A percentile compares a stretch with the other conserved stretches of the same genome.
These are phyloP conservation scores for Rhynchomys soricoides DNA, from an alignment of 2,113 vertebrate genomes.

Conservation along the genomic window DNA sequence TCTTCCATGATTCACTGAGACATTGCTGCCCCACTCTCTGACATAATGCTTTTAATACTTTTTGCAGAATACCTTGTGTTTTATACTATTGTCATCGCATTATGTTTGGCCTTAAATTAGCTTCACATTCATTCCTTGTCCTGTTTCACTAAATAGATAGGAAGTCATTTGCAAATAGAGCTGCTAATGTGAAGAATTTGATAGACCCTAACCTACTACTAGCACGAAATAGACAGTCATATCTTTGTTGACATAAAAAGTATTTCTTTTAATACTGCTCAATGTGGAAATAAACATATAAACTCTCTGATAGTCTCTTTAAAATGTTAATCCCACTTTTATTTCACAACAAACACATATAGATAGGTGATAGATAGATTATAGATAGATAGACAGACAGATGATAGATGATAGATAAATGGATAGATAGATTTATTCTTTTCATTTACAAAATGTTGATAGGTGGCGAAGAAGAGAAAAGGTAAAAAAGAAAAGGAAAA, in stretches of 20 bases:
- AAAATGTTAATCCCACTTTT: constrained; percentile 35
- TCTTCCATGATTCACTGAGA: neutral
- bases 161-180: neutral
- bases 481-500: neutral
- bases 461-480: neutral
- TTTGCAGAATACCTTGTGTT: neutral
- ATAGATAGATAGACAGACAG: neutral
- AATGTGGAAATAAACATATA: neutral
- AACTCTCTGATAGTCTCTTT: neutral
- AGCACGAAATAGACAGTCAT: neutral
- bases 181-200: neutral
- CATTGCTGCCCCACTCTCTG: neutral
- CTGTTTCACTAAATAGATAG: neutral
- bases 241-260: neutral
- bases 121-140: neutral
- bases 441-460: constrained; percentile 15
- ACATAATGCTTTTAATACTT: neutral
- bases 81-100: neutral
- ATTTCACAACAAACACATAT: neutral
- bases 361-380: no score
- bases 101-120: constrained; percentile 3
- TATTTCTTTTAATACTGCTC: constrained; percentile 8
- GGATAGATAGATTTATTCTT: neutral
- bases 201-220: neutral
- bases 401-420: constrained; percentile 15